These are phyloP conservation scores for Podarcis lilfordi DNA, from an alignment of 2,797 vertebrate species.

Conservation along the genomic window DNA sequence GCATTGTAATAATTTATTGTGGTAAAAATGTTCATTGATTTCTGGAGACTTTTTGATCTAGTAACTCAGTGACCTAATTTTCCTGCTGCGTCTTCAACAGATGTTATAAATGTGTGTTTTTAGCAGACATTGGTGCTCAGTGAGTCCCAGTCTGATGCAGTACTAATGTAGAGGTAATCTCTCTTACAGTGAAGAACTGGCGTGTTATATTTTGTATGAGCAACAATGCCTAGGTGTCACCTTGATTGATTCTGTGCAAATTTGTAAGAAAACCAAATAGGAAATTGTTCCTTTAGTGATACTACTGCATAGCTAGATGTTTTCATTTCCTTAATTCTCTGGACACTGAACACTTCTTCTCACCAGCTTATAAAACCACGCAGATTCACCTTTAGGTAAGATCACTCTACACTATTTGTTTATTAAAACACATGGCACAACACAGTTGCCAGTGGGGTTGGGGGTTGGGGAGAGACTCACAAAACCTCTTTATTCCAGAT, in stretches of 20 bases:
- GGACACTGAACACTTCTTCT: not conserved
- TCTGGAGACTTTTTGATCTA: not conserved
- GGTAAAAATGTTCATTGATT: not conserved
- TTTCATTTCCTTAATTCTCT: slow-evolving; percentile 4
- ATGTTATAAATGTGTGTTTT: not conserved
- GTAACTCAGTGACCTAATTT: not conserved
- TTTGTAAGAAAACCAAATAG: not conserved
- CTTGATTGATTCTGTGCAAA: not conserved
- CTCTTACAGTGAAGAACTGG: not conserved
- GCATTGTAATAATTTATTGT: not conserved
- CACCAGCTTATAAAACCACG: not conserved
- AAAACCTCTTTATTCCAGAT: not conserved
- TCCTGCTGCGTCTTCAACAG: not conserved
- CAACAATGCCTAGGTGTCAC: not conserved
- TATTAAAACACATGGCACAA: not conserved
- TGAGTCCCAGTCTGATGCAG: not conserved
- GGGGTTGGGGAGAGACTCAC: not conserved
- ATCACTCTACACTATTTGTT: not conserved
- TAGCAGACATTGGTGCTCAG: not conserved
- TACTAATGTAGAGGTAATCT: not conserved
- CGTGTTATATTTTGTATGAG: not conserved
- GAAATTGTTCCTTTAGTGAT: not conserved
- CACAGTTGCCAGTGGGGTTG: not conserved
- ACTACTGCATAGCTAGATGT: not conserved
- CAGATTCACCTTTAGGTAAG: not conserved